Conservation (phyloP, 2,888 invertebrate genomes). For the Drosophila neonasuta region DNA sequence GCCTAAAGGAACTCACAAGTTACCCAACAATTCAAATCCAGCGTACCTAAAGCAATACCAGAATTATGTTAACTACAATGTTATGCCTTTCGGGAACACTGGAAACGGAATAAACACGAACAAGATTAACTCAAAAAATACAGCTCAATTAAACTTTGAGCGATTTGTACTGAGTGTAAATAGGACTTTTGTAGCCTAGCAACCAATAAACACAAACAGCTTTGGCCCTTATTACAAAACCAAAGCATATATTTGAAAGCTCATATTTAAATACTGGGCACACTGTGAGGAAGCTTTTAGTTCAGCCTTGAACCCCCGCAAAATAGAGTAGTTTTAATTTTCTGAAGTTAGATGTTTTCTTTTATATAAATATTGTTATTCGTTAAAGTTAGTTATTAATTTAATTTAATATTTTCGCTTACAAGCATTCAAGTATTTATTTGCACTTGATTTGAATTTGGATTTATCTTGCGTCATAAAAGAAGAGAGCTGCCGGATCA, state of each 20-base stretch:
- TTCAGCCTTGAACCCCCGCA: conserved; percentile 21
- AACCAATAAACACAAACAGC: conserved; percentile 29
- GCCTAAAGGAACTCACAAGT: conserved; percentile 18
- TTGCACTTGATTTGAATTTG: no score
- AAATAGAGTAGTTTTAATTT: no score
- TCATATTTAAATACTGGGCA: conserved; percentile 22
- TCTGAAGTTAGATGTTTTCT: no score
- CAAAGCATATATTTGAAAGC: neutral
- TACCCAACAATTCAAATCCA: conserved; percentile 37
- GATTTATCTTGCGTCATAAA: no score
- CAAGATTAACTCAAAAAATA: conserved; percentile 1
- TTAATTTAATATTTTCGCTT: no score
- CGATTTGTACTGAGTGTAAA: conserved; percentile 16
- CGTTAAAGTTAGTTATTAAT: no score
- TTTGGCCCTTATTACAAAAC: neutral
- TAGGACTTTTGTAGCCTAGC: conserved; percentile 36
- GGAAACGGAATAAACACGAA: conserved; percentile 27
- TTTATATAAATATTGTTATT: no score
- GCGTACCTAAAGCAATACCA: conserved; percentile 8
- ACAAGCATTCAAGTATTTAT: no score
- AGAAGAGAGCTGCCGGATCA: no score
- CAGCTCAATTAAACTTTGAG: conserved; percentile 40
- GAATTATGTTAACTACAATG: conserved; percentile 3
- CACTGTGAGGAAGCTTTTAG: conserved; percentile 21
- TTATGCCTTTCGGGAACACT: conserved; percentile 10